Percentiles rank a stretch among this genome's conserved stretches.
phyloP scores from a whole-genome alignment of 2,797 vertebrate genomes.

The Philypnodon macrostomus region DNA sequence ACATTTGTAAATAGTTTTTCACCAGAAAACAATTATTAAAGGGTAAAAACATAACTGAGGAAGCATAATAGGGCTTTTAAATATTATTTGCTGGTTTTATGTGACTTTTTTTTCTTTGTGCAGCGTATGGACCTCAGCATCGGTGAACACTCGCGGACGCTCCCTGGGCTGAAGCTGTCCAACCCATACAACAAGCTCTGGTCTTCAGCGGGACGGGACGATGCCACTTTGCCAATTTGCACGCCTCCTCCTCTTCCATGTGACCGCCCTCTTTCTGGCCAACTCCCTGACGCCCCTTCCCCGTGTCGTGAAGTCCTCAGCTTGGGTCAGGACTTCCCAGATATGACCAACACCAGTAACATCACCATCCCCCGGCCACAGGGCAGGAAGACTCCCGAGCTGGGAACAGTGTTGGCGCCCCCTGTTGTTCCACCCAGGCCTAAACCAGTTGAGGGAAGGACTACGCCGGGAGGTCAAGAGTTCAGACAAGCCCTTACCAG shows the following conservation, averaged over 20 bases:
- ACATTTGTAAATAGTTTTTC: no score
- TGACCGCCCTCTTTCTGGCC: conserved; percentile 68
- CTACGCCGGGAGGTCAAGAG: conserved; percentile 66
- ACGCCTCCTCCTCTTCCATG: conserved; percentile 62
- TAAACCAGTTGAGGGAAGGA: conserved; percentile 63
- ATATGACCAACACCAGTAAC: conserved; percentile 67
- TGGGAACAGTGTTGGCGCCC: conserved; percentile 83
- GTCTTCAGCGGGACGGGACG: conserved; percentile 80
- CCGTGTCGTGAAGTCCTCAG: conserved; percentile 57
- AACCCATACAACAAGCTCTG: conserved; percentile 88
- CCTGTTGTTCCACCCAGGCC: conserved; percentile 70
- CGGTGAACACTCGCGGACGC: conserved; percentile 77
- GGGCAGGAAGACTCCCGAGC: conserved; percentile 88
- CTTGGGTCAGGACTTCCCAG: conserved; percentile 50
- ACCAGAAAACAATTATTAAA: no score
- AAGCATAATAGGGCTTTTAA: no score
- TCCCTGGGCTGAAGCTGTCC: conserved; percentile 81
- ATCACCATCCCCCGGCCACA: conserved; percentile 93
- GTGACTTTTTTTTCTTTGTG: conserved; percentile 16
- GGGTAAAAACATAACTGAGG: no score
- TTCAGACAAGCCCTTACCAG: conserved; percentile 66
- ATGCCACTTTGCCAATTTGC: conserved; percentile 72
- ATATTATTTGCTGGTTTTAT: no score
- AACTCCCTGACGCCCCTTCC: conserved; percentile 63
- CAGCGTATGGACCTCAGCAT: conserved; percentile 86